Evolutionary conservation across 2,797 vertebrate genomes (phyloP).

Genomic region (Xiphophorus birchmanni): DNA sequence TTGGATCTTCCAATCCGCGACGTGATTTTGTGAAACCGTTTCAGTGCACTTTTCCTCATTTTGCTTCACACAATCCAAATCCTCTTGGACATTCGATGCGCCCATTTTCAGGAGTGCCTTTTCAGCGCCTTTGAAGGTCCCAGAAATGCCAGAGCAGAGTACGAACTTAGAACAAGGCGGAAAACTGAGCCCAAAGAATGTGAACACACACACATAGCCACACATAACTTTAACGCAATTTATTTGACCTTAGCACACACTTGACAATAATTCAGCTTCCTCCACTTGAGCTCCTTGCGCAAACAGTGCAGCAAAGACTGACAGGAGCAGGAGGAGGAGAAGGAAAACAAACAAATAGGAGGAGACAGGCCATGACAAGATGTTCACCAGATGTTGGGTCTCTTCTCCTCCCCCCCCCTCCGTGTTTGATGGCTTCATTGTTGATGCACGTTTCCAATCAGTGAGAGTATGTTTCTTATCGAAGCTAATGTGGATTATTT

Average conservation of each 20-base stretch:
- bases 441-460: conserved; percentile 11
- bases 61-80: background rate
- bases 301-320: conserved; percentile 38
- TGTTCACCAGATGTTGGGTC: conserved; percentile 76
- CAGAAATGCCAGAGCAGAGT: background rate
- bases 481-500: conserved; percentile 25
- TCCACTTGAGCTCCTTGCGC: conserved; percentile 28
- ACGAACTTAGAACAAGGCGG: background rate
- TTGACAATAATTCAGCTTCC: conserved; percentile 25
- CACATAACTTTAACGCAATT: conserved; percentile 23
- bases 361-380: conserved; percentile 65
- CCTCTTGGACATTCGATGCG: background rate
- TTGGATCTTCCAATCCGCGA: background rate
- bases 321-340: conserved; percentile 54
- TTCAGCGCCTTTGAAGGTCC: background rate
- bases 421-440: conserved; percentile 68
- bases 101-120: background rate
- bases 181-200: conserved; percentile 17
- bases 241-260: conserved; percentile 30
- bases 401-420: conserved; percentile 64
- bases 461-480: background rate
- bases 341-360: conserved; percentile 68
- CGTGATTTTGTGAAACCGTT: background rate
- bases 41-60: background rate
- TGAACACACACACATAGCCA: conserved; percentile 11